Conservation (phyloP, 1,140 invertebrate species). For the Apis florea region DNA sequence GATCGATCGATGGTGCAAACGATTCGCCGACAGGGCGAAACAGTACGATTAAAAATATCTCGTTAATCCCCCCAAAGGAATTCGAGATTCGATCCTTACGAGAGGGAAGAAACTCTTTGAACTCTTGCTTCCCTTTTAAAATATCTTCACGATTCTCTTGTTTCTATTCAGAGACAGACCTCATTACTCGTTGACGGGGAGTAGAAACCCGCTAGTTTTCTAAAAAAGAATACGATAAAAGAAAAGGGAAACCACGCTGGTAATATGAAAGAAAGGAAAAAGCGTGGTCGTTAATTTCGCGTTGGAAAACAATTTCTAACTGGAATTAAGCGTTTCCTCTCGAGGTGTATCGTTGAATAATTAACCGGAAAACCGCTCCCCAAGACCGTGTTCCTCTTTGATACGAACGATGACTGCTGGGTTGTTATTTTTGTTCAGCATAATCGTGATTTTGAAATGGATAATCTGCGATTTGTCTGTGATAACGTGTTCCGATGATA, state of each 20-base stretch:
- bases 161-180: not conserved
- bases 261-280: not conserved
- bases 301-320: not conserved
- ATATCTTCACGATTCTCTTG: not conserved
- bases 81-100: not conserved
- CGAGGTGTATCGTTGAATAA: not conserved
- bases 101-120: not conserved
- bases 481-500: too few relatives aligned
- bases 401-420: too few relatives aligned
- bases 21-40: not conserved
- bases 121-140: not conserved
- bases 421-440: too few relatives aligned
- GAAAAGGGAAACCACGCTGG: not conserved
- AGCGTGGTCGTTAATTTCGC: not conserved
- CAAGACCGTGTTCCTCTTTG: too few relatives aligned
- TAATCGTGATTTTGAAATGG: too few relatives aligned
- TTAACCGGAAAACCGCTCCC: not conserved
- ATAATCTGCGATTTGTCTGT: too few relatives aligned
- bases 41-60: not conserved
- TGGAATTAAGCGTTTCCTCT: constrained; percentile 6
- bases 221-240: not conserved
- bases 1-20: not conserved
- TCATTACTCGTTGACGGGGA: not conserved
- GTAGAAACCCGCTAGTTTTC: not conserved
- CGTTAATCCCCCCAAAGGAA: not conserved